Evolutionary conservation across 2,888 invertebrate genomes (phyloP), one percentile per base, ranked within the genome.

Genomic region (Thera obeliscata): DNA sequence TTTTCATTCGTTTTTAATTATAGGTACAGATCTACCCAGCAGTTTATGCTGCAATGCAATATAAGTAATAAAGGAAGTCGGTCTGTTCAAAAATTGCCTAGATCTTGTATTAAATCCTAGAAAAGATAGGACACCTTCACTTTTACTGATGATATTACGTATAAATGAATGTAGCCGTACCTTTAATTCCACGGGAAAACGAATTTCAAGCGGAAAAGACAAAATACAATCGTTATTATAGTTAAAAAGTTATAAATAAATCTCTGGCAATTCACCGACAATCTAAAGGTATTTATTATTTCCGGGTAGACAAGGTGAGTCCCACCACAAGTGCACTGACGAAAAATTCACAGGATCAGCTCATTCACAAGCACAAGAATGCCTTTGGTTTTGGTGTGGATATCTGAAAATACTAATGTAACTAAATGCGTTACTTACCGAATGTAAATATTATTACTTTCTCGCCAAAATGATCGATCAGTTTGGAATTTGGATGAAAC

Each of bases 271-370:
- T 52, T 61, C 33, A 56, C 41, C 67, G 48, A 68, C 41, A 69
- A 56, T 61, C 57, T 65, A 76, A 76, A 80, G 77, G 75, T 79
- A 85, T 84, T 79, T 76, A 74, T 78, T 75, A 78, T 81, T 81
- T 85, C 85, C 85, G 84, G 61, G 75, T 61, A 61, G 61, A 6
- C 22, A 35, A 38, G 3, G n/a, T 77, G 76, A 78, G 77, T 74
- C 74, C 71, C 70, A 65, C 63, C 67, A 62, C 64, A 69, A 76
- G 79, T 80, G 78, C 77, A 76, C 78, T 70, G 73, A 76, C 74
- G 73, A 43, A 43, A 41, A 56, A 36, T 36, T 9, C 56, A 7
- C 66, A 68, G 70, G 43, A 74, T 71, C 22, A 22, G 22, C 22
- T 66, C 73, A 65, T 63, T 33, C 36, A 48, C 12, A 38, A 46